Evolutionary conservation across 2,888 invertebrate species (phyloP).

Genomic region (Microctonus aethiopoides): DNA sequence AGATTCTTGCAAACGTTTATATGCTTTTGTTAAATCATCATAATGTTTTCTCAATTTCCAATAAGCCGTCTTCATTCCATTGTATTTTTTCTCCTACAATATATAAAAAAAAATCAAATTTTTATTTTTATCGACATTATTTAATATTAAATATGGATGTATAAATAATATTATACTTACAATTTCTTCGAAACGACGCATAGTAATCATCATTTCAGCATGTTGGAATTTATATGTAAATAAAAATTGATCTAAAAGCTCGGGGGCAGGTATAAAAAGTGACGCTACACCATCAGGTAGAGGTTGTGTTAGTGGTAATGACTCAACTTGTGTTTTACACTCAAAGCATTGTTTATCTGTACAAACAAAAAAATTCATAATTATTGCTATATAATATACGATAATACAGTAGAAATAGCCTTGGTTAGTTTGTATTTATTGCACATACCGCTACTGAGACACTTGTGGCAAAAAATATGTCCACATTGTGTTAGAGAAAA

Average conservation of each 20-base stretch:
- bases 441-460: constrained; percentile 13
- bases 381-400: neutral
- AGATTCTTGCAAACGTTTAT: neutral
- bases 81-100: constrained; percentile 47
- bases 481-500: constrained; percentile 45
- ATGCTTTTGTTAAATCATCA: neutral
- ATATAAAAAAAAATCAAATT: neutral
- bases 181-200: constrained; percentile 37
- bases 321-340: constrained; percentile 31
- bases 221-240: constrained; percentile 33
- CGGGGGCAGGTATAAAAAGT: constrained; percentile 33
- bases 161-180: constrained; percentile 25
- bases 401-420: neutral
- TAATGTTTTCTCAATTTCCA: neutral
- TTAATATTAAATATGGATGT: neutral
- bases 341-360: constrained; percentile 39
- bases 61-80: constrained; percentile 33
- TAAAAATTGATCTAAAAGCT: constrained; percentile 30
- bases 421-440: neutral
- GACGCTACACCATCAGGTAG: constrained; percentile 28
- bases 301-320: constrained; percentile 39
- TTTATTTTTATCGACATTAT: neutral
- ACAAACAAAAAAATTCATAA: constrained; percentile 23
- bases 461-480: constrained; percentile 42
- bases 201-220: constrained; percentile 35